Conservation (phyloP, 2,888 invertebrate species). For the Scrobipalpa costella region DNA sequence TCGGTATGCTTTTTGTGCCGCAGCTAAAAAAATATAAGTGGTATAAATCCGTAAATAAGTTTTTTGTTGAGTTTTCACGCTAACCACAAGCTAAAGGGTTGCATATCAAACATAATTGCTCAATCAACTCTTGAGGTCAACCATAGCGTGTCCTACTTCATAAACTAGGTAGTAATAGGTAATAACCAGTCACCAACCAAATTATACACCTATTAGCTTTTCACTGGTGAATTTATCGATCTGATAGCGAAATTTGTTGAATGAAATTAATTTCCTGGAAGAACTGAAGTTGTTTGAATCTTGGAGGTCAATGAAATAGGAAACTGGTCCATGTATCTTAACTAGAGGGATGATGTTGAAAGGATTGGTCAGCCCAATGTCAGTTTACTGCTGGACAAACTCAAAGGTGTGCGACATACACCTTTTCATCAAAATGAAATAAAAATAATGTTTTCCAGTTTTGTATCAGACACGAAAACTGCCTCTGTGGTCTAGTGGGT, state of each 20-base stretch:
- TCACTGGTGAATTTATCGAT: conserved; percentile 56
- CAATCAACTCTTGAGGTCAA: conserved; percentile 54
- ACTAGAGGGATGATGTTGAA: too few species aligned
- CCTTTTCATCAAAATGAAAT: too few species aligned
- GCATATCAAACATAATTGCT: conserved; percentile 64
- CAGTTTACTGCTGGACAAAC: too few species aligned
- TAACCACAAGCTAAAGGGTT: conserved; percentile 49
- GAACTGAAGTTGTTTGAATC: too few species aligned
- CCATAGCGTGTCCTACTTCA: conserved; percentile 60
- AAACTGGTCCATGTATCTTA: too few species aligned
- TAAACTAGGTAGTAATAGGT: conserved; percentile 46
- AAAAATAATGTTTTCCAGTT: too few species aligned
- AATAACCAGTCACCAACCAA: conserved; percentile 52
- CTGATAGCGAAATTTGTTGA: conserved; percentile 35
- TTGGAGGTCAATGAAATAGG: too few species aligned
- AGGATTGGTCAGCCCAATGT: too few species aligned
- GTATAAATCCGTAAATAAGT: neutral
- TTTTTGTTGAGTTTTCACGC: conserved; percentile 42
- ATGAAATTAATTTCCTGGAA: neutral
- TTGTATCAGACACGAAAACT: too few species aligned
- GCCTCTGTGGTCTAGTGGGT: too few species aligned
- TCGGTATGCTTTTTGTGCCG: too few species aligned
- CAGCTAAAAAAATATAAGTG: neutral
- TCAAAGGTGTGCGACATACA: too few species aligned
- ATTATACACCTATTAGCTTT: conserved; percentile 60